Evolutionary conservation across 2,113 vertebrate species (phyloP).

Genomic region (Speoplatyrhinus poulsoni): DNA sequence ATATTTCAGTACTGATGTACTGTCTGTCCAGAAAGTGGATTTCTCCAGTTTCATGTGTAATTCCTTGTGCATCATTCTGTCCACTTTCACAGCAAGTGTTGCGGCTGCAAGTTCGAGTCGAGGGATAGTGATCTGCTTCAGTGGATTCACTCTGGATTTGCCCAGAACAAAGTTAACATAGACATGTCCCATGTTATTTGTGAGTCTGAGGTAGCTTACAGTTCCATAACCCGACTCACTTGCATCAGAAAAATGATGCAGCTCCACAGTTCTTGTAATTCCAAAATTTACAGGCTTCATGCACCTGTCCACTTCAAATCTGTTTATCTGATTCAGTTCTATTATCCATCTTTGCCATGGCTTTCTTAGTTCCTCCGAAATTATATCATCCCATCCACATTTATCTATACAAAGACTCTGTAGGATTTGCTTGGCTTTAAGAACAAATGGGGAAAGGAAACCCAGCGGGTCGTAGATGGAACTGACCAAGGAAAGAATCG

Average conservation of each 20-base stretch:
- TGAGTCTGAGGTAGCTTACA: slow-evolving; percentile 1
- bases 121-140: slow-evolving; percentile 1
- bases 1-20: background rate
- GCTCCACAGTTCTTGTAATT: background rate
- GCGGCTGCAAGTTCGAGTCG: background rate
- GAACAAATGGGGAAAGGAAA: background rate
- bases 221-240: background rate
- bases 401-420: background rate
- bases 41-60: background rate
- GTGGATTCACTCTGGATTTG: slow-evolving; percentile 3
- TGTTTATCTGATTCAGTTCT: background rate
- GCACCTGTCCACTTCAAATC: background rate
- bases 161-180: background rate
- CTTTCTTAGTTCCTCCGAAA: background rate
- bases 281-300: background rate
- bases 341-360: background rate
- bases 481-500: background rate
- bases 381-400: slow-evolving; percentile 5
- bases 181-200: background rate
- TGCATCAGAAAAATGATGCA: background rate
- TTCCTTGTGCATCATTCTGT: background rate
- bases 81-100: background rate
- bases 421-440: background rate
- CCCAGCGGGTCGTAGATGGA: slow-evolving; percentile 3
- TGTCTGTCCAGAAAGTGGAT: slow-evolving; percentile 2